Conservation (phyloP, 2,113 vertebrate species). For the Cariama cristata region DNA sequence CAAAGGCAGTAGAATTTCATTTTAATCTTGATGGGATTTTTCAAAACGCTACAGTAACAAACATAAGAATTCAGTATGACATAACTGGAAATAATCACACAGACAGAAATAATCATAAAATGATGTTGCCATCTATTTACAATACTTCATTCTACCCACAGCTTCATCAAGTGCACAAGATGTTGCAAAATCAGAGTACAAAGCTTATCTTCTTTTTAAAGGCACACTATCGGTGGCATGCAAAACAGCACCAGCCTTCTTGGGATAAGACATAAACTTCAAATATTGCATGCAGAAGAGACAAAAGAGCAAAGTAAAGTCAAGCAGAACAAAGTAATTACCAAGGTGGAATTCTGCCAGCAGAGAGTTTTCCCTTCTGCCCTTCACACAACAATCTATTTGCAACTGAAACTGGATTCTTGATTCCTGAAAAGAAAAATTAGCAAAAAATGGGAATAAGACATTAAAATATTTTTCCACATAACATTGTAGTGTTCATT, state of each 20-base stretch:
- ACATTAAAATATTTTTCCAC: constrained; percentile 10
- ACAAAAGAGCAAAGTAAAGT: constrained; percentile 43
- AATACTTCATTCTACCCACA: constrained; percentile 15
- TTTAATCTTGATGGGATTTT: constrained; percentile 11
- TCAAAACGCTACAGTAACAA: constrained; percentile 15
- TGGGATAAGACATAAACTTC: constrained; percentile 32
- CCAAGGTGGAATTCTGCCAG: constrained; percentile 98
- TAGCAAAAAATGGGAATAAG: constrained; percentile 55
- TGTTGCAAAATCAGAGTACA: constrained; percentile 42
- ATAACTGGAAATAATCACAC: constrained; percentile 49
- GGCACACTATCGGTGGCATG: not conserved
- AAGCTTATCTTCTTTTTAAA: constrained; percentile 31
- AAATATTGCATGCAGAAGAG: constrained; percentile 59
- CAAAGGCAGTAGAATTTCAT: not conserved
- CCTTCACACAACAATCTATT: constrained; percentile 95
- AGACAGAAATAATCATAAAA: constrained; percentile 38
- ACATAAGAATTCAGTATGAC: not conserved
- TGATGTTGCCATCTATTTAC: not conserved
- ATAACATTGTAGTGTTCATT: not conserved
- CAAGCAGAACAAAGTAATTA: constrained; percentile 79
- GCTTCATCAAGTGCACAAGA: not conserved
- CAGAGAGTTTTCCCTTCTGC: constrained; percentile 98
- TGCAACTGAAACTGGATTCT: constrained; percentile 96
- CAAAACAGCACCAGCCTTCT: constrained; percentile 28
- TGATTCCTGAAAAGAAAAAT: constrained; percentile 87